phyloP scores from a whole-genome alignment of 1,140 invertebrate genomes.

The Metopolophium dirhodum region DNA sequence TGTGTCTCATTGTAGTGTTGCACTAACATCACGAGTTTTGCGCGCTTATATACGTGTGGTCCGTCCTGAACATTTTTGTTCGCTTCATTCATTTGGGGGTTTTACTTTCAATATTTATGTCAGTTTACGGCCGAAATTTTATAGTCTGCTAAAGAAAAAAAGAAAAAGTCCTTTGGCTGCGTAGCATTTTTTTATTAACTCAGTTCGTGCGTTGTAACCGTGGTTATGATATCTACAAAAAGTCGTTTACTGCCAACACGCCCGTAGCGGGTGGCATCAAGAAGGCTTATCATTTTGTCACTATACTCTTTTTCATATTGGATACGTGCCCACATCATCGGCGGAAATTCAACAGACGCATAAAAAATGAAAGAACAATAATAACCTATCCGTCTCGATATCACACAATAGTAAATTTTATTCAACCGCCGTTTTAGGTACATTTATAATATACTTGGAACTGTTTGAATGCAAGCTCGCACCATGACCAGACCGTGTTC shows the following conservation, averaged over 20 bases:
- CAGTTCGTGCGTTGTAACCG: neutral
- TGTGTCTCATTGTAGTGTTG: neutral
- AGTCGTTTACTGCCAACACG: conserved; percentile 5
- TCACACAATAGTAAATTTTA: neutral
- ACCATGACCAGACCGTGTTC: neutral
- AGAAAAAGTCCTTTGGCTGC: neutral
- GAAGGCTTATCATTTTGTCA: neutral
- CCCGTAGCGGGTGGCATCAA: neutral
- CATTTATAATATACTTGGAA: too few relatives aligned
- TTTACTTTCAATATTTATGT: neutral
- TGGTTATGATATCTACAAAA: neutral
- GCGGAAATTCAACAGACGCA: neutral
- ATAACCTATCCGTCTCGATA: neutral
- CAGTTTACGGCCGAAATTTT: neutral
- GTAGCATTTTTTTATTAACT: neutral
- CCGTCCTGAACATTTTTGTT: neutral
- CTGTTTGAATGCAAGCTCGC: neutral
- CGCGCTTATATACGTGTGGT: neutral
- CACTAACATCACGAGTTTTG: neutral
- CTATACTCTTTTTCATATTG: conserved; percentile 18
- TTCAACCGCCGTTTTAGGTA: neutral
- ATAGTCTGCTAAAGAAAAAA: neutral
- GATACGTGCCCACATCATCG: neutral
- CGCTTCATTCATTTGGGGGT: neutral
- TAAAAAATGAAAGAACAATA: neutral